These are phyloP conservation scores for Bufo gargarizans DNA, from an alignment of 2,113 vertebrate genomes.

Conservation along the genomic window DNA sequence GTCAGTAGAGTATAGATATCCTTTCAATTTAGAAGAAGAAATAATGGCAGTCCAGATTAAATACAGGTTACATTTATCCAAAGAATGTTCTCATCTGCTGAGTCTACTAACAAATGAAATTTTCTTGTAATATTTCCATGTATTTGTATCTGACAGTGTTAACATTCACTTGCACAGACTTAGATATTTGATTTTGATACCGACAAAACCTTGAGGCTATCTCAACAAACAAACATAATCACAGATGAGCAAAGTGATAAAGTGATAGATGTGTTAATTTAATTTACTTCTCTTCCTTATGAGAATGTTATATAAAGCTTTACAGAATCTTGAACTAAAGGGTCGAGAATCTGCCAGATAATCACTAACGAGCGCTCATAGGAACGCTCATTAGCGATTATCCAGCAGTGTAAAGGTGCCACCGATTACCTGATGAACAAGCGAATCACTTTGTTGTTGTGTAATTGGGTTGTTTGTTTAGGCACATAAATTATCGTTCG, in stretches of 20 bases:
- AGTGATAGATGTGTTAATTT: background rate
- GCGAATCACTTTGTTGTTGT: no score
- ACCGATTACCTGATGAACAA: no score
- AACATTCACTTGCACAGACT: constrained; percentile 12
- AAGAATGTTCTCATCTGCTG: background rate
- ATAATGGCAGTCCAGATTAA: background rate
- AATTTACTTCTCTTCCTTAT: background rate
- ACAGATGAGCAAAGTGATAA: background rate
- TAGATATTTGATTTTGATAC: constrained; percentile 14
- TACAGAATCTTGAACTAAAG: background rate
- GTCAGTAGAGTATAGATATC: no score
- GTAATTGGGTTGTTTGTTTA: no score
- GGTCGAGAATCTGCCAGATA: no score
- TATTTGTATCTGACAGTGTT: constrained; percentile 10
- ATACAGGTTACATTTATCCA: background rate
- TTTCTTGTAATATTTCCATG: background rate
- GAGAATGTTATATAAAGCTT: background rate
- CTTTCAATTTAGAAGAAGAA: background rate
- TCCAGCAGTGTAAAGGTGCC: no score
- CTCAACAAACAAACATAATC: constrained; percentile 2
- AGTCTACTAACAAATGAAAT: background rate
- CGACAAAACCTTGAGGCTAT: background rate
- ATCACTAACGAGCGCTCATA: no score
- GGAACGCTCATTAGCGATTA: no score
- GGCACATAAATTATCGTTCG: no score